These are phyloP conservation scores for Propsilocerus akamusi DNA, from an alignment of 1,140 invertebrate species.

Conservation along the genomic window DNA sequence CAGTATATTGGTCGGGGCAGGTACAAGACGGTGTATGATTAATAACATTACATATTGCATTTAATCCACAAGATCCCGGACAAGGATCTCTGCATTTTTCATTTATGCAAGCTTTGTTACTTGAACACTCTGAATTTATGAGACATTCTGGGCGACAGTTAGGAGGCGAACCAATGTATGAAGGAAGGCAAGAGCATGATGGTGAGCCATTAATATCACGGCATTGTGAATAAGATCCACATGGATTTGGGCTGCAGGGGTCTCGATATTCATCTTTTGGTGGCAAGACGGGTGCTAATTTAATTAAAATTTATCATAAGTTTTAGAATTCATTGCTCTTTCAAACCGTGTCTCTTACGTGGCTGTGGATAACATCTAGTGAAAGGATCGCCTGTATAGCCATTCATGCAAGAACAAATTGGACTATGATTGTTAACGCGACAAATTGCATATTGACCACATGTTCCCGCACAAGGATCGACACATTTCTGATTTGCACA, in stretches of 20 bases:
- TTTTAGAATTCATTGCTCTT: neutral
- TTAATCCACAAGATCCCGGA: conserved; percentile 43
- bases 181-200: conserved; percentile 44
- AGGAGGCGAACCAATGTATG: conserved; percentile 47
- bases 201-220: conserved; percentile 36
- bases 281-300: too few species aligned
- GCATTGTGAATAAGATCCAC: conserved; percentile 50
- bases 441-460: conserved; percentile 47
- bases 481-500: conserved; percentile 51
- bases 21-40: conserved; percentile 49
- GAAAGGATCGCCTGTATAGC: conserved; percentile 47
- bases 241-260: conserved; percentile 55
- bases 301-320: too few species aligned
- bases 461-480: conserved; percentile 45
- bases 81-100: conserved; percentile 54
- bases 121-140: conserved; percentile 48
- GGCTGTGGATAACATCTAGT: conserved; percentile 34
- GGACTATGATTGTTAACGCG: conserved; percentile 50
- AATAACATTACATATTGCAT: conserved; percentile 41
- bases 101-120: conserved; percentile 42
- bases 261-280: conserved; percentile 28
- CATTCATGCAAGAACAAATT: conserved; percentile 41
- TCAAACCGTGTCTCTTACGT: conserved; percentile 28
- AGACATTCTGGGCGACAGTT: conserved; percentile 55
- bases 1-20: conserved; percentile 42